phyloP scores from a whole-genome alignment of 1,140 invertebrate genomes.

The Drosophila carrolli region DNA sequence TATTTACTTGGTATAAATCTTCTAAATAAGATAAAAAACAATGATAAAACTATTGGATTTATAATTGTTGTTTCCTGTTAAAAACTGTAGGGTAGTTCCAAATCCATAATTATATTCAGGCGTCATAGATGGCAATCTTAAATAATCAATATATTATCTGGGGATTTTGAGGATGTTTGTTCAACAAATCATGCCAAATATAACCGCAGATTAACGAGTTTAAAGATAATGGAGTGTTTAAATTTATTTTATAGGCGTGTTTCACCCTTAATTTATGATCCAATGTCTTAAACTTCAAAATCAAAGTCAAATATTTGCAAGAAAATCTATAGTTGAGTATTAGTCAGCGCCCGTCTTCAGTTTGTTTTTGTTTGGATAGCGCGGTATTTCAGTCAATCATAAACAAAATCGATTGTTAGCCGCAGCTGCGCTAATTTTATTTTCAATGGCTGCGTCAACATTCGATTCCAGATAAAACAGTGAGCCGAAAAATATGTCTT shows the following conservation, averaged over 20 bases:
- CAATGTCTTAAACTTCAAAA: constrained; percentile 8
- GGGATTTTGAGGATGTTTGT: constrained; percentile 22
- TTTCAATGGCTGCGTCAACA: constrained; percentile 47
- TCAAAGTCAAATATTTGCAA: neutral
- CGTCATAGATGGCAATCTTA: constrained; percentile 27
- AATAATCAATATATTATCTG: constrained; percentile 19
- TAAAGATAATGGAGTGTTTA: neutral
- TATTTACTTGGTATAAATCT: no score
- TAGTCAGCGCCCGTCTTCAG: constrained; percentile 16
- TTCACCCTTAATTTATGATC: constrained; percentile 9
- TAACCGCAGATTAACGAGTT: constrained; percentile 16
- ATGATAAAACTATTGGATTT: no score
- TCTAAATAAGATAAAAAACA: no score
- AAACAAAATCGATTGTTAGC: constrained; percentile 33
- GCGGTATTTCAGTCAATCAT: constrained; percentile 34
- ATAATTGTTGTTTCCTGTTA: no score
- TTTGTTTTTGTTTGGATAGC: constrained; percentile 13
- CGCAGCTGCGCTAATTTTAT: constrained; percentile 46
- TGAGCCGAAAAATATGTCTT: constrained; percentile 30
- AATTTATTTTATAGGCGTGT: neutral
- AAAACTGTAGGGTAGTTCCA: neutral
- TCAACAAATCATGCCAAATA: constrained; percentile 29
- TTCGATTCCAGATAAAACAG: constrained; percentile 35
- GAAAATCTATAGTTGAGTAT: constrained; percentile 9
- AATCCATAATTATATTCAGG: neutral